Percentiles rank a stretch among this genome's conserved stretches.
Evolutionary conservation across 2,797 vertebrate species (phyloP).

Genomic region (Hydrolagus colliei): DNA sequence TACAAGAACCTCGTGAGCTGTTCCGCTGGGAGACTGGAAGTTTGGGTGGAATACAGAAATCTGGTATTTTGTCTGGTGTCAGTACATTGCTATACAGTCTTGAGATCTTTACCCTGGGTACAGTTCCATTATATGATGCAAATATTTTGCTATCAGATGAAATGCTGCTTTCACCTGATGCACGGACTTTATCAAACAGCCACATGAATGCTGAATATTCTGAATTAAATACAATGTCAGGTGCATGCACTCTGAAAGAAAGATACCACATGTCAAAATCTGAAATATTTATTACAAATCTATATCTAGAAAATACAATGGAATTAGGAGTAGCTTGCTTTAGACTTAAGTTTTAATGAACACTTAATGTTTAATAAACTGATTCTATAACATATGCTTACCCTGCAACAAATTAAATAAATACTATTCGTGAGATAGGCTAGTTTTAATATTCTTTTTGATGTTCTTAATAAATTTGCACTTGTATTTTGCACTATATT

Average conservation of each 20-base stretch:
- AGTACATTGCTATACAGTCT: conserved; percentile 56
- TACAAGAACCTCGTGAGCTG: conserved; percentile 34
- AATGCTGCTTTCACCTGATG: conserved; percentile 50
- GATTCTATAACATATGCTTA: background rate
- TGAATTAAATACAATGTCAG: background rate
- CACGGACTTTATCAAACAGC: conserved; percentile 52
- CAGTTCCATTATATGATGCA: conserved; percentile 38
- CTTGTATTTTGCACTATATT: background rate
- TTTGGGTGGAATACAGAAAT: conserved; percentile 56
- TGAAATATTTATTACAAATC: background rate
- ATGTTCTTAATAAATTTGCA: background rate
- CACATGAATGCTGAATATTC: conserved; percentile 41
- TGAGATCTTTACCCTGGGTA: conserved; percentile 43
- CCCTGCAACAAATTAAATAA: background rate
- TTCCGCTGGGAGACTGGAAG: conserved; percentile 38
- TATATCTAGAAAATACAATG: background rate
- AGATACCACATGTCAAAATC: background rate
- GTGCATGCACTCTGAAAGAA: background rate
- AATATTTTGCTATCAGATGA: conserved; percentile 45
- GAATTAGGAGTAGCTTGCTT: background rate
- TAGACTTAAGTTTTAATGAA: background rate
- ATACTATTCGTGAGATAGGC: background rate
- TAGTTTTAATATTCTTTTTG: background rate
- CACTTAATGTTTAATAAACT: background rate
- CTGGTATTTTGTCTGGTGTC: conserved; percentile 58